Conservation (phyloP, 2,113 vertebrate species). For the Perognathus longimembris region DNA sequence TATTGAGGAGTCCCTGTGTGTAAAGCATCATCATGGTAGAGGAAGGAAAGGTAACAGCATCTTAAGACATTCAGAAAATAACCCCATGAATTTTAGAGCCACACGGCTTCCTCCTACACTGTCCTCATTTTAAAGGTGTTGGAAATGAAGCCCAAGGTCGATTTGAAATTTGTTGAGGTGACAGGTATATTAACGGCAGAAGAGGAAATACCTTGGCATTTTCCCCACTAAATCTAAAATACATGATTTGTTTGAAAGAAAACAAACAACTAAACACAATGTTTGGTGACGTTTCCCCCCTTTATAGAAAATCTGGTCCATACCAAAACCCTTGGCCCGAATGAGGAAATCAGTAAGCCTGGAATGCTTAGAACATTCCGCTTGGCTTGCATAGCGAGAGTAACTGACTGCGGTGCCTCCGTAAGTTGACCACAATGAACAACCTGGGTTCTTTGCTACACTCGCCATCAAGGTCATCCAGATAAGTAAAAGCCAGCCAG, state of each 20-base stretch:
- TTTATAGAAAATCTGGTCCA: not conserved
- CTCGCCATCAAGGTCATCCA: not conserved
- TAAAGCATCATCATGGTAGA: not conserved
- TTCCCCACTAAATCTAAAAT: conserved; percentile 4
- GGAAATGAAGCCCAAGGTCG: not conserved
- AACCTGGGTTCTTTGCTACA: not conserved
- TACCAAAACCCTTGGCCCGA: not conserved
- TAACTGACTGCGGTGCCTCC: not conserved
- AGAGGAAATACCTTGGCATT: not conserved
- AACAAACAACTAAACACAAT: not conserved
- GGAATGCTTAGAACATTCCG: conserved; percentile 1
- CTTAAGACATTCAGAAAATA: conserved; percentile 41
- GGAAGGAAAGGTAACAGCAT: not conserved
- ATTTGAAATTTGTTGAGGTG: not conserved
- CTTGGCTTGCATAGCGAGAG: not conserved
- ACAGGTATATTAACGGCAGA: not conserved
- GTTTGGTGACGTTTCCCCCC: not conserved
- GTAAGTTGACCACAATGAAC: not conserved
- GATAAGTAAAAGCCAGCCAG: not conserved
- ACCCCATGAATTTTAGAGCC: not conserved
- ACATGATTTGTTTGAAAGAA: not conserved
- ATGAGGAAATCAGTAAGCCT: not conserved
- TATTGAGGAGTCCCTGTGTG: not conserved
- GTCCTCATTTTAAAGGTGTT: not conserved
- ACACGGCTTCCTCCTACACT: not conserved